A percentile compares a stretch with the other conserved stretches of the same genome.
phyloP scores from a whole-genome alignment of 2,113 vertebrate species.

The Tragelaphus imberbis region DNA sequence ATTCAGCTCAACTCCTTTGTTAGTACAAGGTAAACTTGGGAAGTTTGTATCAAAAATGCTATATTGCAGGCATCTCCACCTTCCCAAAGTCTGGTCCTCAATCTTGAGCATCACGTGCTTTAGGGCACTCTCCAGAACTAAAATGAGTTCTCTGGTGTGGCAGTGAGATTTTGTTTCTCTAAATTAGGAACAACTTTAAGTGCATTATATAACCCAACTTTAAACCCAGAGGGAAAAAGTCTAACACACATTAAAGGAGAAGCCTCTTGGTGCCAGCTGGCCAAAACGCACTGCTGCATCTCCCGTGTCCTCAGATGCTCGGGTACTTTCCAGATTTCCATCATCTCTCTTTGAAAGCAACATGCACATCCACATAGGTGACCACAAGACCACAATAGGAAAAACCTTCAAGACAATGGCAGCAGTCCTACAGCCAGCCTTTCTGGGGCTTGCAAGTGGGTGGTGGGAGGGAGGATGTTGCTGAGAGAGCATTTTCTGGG shows the following conservation, averaged over 20 bases:
- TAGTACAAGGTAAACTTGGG: background rate
- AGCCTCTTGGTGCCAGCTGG: background rate
- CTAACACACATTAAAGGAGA: background rate
- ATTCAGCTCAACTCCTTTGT: background rate
- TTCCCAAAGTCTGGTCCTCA: background rate
- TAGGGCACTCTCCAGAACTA: background rate
- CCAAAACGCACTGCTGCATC: background rate
- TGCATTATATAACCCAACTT: background rate
- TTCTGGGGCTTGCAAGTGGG: background rate
- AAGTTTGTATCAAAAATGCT: background rate
- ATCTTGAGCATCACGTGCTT: background rate
- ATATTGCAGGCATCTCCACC: rapidly evolving
- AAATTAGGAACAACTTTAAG: background rate
- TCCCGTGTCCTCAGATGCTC: background rate
- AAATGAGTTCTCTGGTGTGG: background rate
- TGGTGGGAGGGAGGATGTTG: background rate
- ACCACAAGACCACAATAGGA: background rate
- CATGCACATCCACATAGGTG: background rate
- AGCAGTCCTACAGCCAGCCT: background rate
- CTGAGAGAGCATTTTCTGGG: background rate
- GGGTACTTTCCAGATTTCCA: background rate
- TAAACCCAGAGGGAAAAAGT: background rate
- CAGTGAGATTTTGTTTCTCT: background rate
- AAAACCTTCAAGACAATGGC: background rate
- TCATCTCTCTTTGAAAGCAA: background rate